A percentile compares a stretch with the other conserved stretches of the same genome.
Conservation (phyloP, 1,140 invertebrate species). For the Eumaeus atala region DNA sequence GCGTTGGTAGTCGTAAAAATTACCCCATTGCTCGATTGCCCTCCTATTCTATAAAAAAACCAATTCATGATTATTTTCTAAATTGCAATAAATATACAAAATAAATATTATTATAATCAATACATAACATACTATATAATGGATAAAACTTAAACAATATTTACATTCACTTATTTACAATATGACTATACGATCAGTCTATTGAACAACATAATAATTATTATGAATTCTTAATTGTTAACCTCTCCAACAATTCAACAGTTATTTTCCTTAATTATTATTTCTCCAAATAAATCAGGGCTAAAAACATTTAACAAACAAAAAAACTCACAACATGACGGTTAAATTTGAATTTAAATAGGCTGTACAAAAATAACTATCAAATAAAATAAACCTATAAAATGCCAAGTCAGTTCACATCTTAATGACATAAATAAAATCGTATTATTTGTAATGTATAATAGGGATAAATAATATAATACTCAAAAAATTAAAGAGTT, state of each 20-base stretch:
- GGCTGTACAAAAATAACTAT: background rate
- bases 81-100: background rate
- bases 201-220: conserved; percentile 17
- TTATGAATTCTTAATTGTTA: conserved; percentile 3
- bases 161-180: conserved; percentile 25
- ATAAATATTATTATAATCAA: background rate
- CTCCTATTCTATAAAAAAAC: background rate
- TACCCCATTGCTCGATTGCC: background rate
- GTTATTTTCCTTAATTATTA: background rate
- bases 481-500: too few relatives aligned
- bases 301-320: background rate
- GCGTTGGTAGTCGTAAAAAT: background rate
- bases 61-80: background rate
- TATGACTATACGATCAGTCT: conserved; percentile 33
- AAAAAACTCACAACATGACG: background rate
- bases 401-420: background rate
- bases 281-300: background rate
- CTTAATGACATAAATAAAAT: background rate
- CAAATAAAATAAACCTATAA: background rate
- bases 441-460: background rate
- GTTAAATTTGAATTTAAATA: background rate
- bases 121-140: background rate
- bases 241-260: conserved; percentile 11
- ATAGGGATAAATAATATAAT: too few relatives aligned
- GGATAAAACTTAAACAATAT: conserved; percentile 15